Conservation (phyloP, 1,140 invertebrate genomes). For the Brachionus sp. region DNA sequence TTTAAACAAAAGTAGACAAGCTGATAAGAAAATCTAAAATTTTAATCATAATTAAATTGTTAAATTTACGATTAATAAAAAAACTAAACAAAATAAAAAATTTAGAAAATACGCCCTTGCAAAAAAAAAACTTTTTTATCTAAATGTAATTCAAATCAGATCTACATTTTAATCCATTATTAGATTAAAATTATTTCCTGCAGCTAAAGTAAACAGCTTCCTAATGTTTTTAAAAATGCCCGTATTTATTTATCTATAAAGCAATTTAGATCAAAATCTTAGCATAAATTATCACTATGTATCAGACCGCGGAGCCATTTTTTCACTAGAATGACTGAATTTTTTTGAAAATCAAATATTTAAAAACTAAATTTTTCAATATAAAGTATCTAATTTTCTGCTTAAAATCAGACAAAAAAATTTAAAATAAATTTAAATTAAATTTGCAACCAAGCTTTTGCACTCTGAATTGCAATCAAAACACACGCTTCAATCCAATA, state of each 20-base stretch:
- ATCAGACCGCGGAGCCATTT: no score
- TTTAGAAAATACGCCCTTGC: neutral
- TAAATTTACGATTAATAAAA: neutral
- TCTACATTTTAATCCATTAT: neutral
- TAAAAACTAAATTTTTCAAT: neutral
- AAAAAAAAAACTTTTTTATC: neutral
- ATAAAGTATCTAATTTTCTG: neutral
- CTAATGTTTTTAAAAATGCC: neutral
- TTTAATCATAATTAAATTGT: neutral
- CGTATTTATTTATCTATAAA: neutral
- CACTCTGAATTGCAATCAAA: neutral
- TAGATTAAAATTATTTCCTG: neutral
- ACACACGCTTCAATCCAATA: neutral
- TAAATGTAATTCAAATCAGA: neutral
- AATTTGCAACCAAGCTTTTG: neutral
- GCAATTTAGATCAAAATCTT: neutral
- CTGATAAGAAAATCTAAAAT: neutral
- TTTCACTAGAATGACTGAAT: neutral
- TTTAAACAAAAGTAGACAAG: no score
- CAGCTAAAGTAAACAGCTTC: neutral
- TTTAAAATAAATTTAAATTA: constrained; percentile 2
- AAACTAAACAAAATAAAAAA: neutral
- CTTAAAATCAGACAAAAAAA: neutral
- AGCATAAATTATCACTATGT: neutral
- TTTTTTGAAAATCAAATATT: neutral